These are phyloP conservation scores for Vesta saturnalis DNA, from an alignment of 2,888 invertebrate species.

Conservation along the genomic window DNA sequence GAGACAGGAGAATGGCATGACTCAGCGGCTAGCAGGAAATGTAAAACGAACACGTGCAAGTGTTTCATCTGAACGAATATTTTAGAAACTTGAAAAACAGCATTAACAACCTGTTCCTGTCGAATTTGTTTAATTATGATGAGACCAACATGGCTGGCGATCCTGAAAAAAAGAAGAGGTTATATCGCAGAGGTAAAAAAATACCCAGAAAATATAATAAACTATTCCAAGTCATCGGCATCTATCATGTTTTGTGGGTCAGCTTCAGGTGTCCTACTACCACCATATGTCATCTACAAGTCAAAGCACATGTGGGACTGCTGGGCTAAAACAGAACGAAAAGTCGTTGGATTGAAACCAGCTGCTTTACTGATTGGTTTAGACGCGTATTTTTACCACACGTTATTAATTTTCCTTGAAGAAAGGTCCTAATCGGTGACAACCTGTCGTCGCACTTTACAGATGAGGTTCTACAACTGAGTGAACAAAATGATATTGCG, in stretches of 20 bases:
- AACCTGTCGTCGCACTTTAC: constrained; percentile 42
- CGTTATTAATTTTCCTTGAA: not conserved
- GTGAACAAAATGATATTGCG: constrained; percentile 50
- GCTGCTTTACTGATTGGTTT: constrained; percentile 1
- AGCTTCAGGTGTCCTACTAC: not conserved
- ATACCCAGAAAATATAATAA: constrained; percentile 4
- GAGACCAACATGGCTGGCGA: no score
- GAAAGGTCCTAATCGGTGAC: constrained; percentile 51
- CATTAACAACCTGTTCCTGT: no score
- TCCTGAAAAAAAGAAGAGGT: not conserved
- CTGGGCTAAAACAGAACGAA: not conserved
- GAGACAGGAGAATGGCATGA: no score
- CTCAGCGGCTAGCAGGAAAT: no score
- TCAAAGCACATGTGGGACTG: not conserved
- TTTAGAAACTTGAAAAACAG: no score
- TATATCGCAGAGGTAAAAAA: not conserved
- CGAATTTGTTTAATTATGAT: no score
- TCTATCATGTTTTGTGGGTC: not conserved
- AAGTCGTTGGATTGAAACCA: not conserved
- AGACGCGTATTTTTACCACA: not conserved
- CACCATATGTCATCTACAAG: not conserved
- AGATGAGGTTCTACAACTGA: constrained; percentile 26
- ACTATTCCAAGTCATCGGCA: no score
- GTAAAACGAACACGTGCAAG: no score
- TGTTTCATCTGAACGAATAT: no score